These are phyloP conservation scores for Pseudotriccus pelzelni DNA, from an alignment of 2,797 vertebrate species.

Conservation along the genomic window DNA sequence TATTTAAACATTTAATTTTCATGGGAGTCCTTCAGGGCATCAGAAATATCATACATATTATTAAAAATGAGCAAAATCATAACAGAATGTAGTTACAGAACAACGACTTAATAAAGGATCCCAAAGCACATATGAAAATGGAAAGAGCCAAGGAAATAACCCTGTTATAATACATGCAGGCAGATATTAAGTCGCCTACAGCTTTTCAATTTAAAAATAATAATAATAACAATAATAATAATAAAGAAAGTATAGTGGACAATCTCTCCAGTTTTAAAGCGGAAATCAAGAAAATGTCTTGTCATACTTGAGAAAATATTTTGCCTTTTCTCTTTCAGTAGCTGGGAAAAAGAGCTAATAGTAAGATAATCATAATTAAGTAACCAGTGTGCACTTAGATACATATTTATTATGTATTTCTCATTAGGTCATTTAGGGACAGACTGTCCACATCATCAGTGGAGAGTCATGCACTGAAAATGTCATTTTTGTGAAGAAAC, in stretches of 20 bases:
- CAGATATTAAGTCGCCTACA: not conserved
- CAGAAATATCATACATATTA: slow-evolving; percentile 43
- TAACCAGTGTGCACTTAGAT: not conserved
- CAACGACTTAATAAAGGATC: slow-evolving; percentile 50
- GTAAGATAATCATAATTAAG: not conserved
- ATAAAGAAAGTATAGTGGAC: not conserved
- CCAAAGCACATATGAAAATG: not conserved
- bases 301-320: not conserved
- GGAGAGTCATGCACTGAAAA: not conserved
- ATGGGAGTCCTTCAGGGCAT: slow-evolving; percentile 53
- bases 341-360: not conserved
- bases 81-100: slow-evolving; percentile 42
- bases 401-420: not conserved
- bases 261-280: not conserved
- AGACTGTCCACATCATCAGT: not conserved
- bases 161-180: not conserved
- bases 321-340: not conserved
- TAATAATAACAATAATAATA: not conserved
- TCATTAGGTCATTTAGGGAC: not conserved
- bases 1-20: slow-evolving; percentile 70
- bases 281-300: not conserved
- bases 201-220: not conserved
- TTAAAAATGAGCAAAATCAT: slow-evolving; percentile 49
- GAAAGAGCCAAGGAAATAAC: not conserved
- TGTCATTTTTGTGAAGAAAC: slow-evolving; percentile 25